Evolutionary conservation across 2,113 vertebrate genomes (phyloP).

Genomic region (Erinaceus europaeus): DNA sequence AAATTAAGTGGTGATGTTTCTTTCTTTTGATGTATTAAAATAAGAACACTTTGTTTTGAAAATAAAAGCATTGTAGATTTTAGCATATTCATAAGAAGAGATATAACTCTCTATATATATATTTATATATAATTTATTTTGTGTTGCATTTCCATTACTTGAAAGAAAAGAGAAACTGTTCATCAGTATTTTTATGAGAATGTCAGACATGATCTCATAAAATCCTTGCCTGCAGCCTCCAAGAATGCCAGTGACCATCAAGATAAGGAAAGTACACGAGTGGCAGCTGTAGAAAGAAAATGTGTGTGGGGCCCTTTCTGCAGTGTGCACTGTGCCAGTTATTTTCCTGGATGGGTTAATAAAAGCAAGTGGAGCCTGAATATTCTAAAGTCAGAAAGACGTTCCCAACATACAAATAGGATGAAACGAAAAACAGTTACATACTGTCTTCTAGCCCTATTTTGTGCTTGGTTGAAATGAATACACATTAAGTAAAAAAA

Average conservation of each 20-base stretch:
- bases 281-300: not conserved
- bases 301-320: not conserved
- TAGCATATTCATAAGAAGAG: not conserved
- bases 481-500: too few relatives aligned
- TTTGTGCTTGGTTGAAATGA: conserved; percentile 14
- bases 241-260: not conserved
- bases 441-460: not conserved
- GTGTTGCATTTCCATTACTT: not conserved
- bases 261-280: not conserved
- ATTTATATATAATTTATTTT: not conserved
- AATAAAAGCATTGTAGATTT: not conserved
- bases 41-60: not conserved
- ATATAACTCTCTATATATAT: not conserved
- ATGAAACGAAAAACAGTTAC: not conserved
- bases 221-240: not conserved
- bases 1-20: not conserved
- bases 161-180: not conserved
- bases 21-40: not conserved
- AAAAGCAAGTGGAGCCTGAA: not conserved
- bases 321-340: not conserved
- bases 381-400: not conserved
- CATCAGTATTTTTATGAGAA: not conserved
- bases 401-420: not conserved
- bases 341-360: not conserved
- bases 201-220: not conserved